Evolutionary conservation across 2,797 vertebrate genomes (phyloP).

Genomic region (Propithecus deckenii): DNA sequence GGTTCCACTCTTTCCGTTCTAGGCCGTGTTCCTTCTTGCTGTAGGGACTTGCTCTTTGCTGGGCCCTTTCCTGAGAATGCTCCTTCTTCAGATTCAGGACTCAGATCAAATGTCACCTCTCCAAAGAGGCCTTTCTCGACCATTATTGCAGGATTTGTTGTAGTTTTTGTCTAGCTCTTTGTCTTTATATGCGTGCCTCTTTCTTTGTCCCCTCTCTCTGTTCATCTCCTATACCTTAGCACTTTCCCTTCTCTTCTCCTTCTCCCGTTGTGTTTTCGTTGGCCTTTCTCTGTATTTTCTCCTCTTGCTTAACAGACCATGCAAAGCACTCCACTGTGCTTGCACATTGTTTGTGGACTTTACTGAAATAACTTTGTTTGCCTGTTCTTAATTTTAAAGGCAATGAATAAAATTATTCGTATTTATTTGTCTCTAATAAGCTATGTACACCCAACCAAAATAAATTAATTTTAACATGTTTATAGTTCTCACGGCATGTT

Average conservation of each 20-base stretch:
- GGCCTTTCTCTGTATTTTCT: no score
- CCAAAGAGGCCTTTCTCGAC: background rate
- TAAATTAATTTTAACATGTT: background rate
- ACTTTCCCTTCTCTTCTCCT: background rate
- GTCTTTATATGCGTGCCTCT: background rate
- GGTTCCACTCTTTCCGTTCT: background rate
- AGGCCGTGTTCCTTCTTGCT: background rate
- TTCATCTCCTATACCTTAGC: background rate
- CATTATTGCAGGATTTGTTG: background rate
- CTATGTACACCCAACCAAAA: background rate
- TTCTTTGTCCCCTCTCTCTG: background rate
- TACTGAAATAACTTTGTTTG: background rate
- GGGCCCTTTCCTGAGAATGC: background rate
- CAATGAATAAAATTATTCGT: background rate
- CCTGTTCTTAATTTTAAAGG: background rate
- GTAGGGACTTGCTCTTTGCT: background rate
- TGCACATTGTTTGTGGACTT: background rate
- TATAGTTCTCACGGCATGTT: background rate
- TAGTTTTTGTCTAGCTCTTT: background rate
- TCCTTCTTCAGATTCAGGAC: background rate
- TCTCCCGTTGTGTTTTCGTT: background rate
- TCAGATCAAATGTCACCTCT: background rate
- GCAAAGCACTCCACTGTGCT: no score
- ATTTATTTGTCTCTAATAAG: background rate
- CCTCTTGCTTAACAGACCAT: background rate